Evolutionary conservation across 1,140 invertebrate genomes (phyloP), one percentile per base, ranked within the genome.

Genomic region (Pachyrhynchus sulphureomaculatus): DNA sequence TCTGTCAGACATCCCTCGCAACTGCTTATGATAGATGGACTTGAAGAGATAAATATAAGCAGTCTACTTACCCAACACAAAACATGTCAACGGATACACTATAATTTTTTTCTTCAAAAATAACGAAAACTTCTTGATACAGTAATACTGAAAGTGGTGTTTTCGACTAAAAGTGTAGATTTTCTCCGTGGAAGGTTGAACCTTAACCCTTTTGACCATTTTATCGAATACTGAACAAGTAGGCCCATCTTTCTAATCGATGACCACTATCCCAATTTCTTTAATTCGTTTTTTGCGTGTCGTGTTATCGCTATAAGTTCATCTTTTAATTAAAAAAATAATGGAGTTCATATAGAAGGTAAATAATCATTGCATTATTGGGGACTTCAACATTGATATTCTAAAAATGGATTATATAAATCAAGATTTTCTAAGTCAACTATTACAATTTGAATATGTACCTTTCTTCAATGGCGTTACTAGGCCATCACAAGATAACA

Each of bases 251-350:
- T 20, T 45, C 42, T 18, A 18, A 48, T 10, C n/a, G 15, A 15
- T 8, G 10, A 48, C 45, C 41, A 12, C 23, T n/a, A 32, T 32
- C 26, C 45, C 12, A 18, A 21, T 52, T n/a, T 18, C 10, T 42
- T 54, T 54, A 54, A 41, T 54, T 26, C 20, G n/a, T 54, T 54
- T 32, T n/a, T 54, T 42, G 52, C 52, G 41, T 54, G 52, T 15
- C 15, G 4, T 4, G 10, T 17, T 36, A 37, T 54, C 15, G 29
- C 39, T 41, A n/a, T n/a, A 26, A 26, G 24, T 54, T 42, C 42
- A 54, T 54, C 52, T 42, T 21, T 54, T 54, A 54, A 54, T 54
- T 54, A 54, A 54, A 17, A 37, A 54, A 36, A 17, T 36, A 42
- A 36, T n/a, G n/a, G n/a, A n/a, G n/a, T n/a, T n/a, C n/a, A n/a